Base-by-base conservation (phyloP, 2,888 invertebrate species). In the Orchesellides sinensis region DNA sequence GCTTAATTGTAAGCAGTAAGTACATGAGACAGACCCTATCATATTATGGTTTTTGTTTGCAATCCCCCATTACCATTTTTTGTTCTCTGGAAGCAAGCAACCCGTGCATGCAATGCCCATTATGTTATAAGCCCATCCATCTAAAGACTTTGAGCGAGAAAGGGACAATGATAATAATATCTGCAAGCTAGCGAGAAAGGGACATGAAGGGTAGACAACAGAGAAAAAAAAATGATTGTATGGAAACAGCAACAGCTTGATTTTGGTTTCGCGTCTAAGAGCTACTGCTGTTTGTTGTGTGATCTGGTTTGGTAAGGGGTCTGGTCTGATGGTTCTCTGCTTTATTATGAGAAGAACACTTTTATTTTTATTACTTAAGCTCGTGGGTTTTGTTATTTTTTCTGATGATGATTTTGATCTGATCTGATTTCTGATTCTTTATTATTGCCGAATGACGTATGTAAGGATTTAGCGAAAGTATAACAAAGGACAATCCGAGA, bases 11-110 rank as follows among this genome's bases (percentile, higher is more conserved):
- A 49, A 49, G 27, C 19, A 29, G 29, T n/a, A n/a, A n/a, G n/a
- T n/a, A n/a, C n/a, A n/a, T n/a, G n/a, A n/a, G n/a, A n/a, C n/a
- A 49, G 27, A 49, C 29, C 47, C 19, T 61, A 29, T 61, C 56
- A 56, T 56, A 56, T 68, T 47, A n/a, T n/a, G 21, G 47, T 27
- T 47, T 47, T 68, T 65, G 40, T 45, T 65, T 65, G 65, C 21
- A 45, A 40, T 40, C 45, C 45, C 65, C 65, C n/a, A 19, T 61
- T 61, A 27, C 19, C n/a, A 10, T 2, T 40, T 40, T n/a, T 32
- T 10, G 32, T 32, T 40, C 40, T 40, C 40, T 40, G 40, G 40
- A 40, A 40, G 40, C n/a, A 40, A 40, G 40, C n/a, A n/a, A n/a
- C n/a, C 40, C 40, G n/a, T 40, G 40, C 40, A 40, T 40, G 40